A percentile compares a stretch with the other conserved stretches of the same genome.
Evolutionary conservation across 2,797 vertebrate species (phyloP).

Genomic region (Hafferia zeledoni): DNA sequence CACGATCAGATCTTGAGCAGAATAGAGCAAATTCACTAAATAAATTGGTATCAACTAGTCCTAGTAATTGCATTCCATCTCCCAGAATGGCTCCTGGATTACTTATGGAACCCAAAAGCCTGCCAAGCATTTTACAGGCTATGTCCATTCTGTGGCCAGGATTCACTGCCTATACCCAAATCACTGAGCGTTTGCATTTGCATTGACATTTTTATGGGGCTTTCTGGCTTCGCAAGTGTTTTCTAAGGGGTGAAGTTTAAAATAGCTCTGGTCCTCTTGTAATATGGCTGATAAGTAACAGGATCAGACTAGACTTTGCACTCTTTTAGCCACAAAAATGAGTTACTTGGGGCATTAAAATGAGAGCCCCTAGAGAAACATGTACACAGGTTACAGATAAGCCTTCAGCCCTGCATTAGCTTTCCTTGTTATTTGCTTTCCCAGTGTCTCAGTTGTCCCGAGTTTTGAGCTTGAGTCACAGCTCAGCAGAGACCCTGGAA

Average conservation of each 20-base stretch:
- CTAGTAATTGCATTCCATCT: constrained; percentile 58
- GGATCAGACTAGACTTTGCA: background rate
- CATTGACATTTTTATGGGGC: constrained; percentile 43
- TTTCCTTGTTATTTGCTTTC: background rate
- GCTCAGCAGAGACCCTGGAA: background rate
- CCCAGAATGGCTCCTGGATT: constrained; percentile 49
- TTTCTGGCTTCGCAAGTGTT: constrained; percentile 4
- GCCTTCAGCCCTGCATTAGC: background rate
- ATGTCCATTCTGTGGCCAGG: background rate
- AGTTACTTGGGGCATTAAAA: background rate
- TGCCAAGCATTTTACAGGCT: constrained; percentile 42
- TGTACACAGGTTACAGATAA: background rate
- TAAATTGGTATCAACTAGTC: constrained; percentile 57
- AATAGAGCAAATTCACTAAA: constrained; percentile 55
- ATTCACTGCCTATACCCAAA: constrained; percentile 51
- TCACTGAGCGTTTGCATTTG: background rate
- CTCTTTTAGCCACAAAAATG: background rate
- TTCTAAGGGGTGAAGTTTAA: constrained; percentile 26
- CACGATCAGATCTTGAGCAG: constrained; percentile 32
- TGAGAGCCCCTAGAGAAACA: background rate
- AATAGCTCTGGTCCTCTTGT: background rate
- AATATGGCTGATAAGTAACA: constrained; percentile 48
- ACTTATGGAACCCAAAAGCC: constrained; percentile 37
- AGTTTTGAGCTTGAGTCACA: background rate
- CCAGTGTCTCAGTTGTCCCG: fast-evolving